Evolutionary conservation across 2,797 vertebrate species (phyloP), one percentile per base, ranked within the genome.

Genomic region (Peromyscus nudipes): DNA sequence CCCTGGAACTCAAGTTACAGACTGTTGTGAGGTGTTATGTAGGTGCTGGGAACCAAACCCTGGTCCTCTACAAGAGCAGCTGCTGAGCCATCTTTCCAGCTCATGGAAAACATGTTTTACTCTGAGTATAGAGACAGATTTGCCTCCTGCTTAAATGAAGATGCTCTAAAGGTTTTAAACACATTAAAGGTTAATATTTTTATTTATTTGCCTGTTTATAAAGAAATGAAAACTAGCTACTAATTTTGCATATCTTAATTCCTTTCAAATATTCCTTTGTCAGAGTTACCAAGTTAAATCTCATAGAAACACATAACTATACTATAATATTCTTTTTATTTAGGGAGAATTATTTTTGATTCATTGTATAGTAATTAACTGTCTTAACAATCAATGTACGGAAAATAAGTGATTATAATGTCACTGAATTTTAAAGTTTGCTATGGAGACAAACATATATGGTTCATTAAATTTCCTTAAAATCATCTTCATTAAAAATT

Each of bases 131-230:
- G 64, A 86, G 23, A 16, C 55, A 40, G 67, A 89, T 57, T 27
- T 96, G 40, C 40, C 40, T 91, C 29, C 21, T 93, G 17, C 55
- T 92, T 85, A 37, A 91, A 80, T 94, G 92, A 94, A 87, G 77
- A 89, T 91, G 37, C 29, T 90, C 79, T 91, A 91, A 94, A 91
- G 21, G 79, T 76, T 94, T 92, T 82, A 84, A 94, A 92, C 49
- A 87, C 37, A 71, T 77, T 92, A 80, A 89, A 37, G 3, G 71
- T 80, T 93, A 91, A 57, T 91, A 73, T 80, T 91, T 86, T 71
- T 52, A 2, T 52, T 52, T 52, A 82, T 91, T 97, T 91, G 55
- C 43, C 8, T 64, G 40, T 84, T 84, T 65, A 84, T 84, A 65
- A 84, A 84, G 40, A 83, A 60, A 13, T 19, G 55, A 75, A 82